Evolutionary conservation across 2,888 invertebrate genomes (phyloP), one percentile per base, ranked within the genome.

Genomic region (Steinernema hermaphroditum): DNA sequence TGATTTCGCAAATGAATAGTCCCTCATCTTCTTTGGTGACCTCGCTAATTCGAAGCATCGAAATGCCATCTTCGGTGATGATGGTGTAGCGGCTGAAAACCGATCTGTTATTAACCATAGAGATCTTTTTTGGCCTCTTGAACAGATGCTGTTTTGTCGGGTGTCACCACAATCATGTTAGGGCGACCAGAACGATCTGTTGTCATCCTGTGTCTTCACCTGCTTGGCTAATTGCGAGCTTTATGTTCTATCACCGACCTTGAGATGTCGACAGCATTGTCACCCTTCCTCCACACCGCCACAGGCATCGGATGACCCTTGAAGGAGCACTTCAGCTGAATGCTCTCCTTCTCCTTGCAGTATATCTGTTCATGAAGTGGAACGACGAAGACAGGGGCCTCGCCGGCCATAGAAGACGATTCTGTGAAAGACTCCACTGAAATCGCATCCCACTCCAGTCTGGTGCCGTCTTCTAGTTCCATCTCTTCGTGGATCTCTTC

Each of bases 1-100:
- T 90, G 70, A 94, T 94, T 82, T 90, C 90, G 88, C 94, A 94
- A 73, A 91, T 91, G 87, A 94, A 95, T 86, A 90, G 91, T 69
- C 94, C 94, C 82, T 92, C 91, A 89, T 94, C 92, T 90, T 94
- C 93, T 8, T 74, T 62, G 0, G 76, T 77, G 12, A 74, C 74
- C 0, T 74, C 72, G 2, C 74, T 68, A 46, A 84, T 81, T 37
- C 75, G 76, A 49, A 83, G 72, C 32, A 84, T 78, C 24, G 82
- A 80, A 9, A 82, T 80, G 6, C 84, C 85, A 50, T 85, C 85
- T 73, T 85, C 85, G 12, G 79, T 80, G 0, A 81, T 76, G n/a
- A 84, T 75, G 34, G 77, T 69, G 75, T 82, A 81, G 29, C 81
- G 78, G 68, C 81, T 82, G 43, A 71, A 79, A 72, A 29, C 24